Base-by-base conservation (phyloP, 2,113 vertebrate species). In the Phylloscopus trochiloides region DNA sequence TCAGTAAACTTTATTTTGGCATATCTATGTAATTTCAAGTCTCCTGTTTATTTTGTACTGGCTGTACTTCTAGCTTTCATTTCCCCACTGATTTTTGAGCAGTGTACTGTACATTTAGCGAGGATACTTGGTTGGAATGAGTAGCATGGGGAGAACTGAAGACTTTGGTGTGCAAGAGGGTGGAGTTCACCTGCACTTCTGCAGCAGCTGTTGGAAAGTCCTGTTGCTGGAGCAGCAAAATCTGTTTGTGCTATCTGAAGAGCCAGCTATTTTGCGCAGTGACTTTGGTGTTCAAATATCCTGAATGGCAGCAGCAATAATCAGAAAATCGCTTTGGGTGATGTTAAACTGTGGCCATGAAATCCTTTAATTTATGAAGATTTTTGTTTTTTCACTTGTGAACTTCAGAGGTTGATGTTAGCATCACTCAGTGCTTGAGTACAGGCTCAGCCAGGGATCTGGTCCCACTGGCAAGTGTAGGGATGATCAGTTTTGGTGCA, bases 241-340 rank as follows among this genome's bases (percentile, higher is more conserved):
- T 20, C 11, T 0, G 0, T 5, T 20, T 81, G 43, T 74, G n/a
- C 12, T 65, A 0, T 18, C 25, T 32, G 55, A 57, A 28, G 20
- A 75, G 7, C 8, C 25, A n/a, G 4, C 54, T 43, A 3, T 20
- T 83, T 83, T 45, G 25, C 68, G 22, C 61, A 38, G 1, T 48
- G 32, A 32, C 40, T 73, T 48, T 26, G 34, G 21, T 61, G 34
- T 86, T 74, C 88, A 84, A 0, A 12, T 40, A 40, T 85, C 51
- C 52, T 50, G 28, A 57, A 63, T 19, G 25, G 57, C 57, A 75
- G 54, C 36, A 77, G 9, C 17, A 50, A 5, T n/a, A 59, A 81
- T 50, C 45, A 65, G 63, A 51, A 83, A 36, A 28, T 81, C 0
- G 0, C 16, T 80, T 31, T 42, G 40, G 17, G 25, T 63, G 31